Conservation (phyloP, 1,140 invertebrate genomes). For the Drosophila ironensis region DNA sequence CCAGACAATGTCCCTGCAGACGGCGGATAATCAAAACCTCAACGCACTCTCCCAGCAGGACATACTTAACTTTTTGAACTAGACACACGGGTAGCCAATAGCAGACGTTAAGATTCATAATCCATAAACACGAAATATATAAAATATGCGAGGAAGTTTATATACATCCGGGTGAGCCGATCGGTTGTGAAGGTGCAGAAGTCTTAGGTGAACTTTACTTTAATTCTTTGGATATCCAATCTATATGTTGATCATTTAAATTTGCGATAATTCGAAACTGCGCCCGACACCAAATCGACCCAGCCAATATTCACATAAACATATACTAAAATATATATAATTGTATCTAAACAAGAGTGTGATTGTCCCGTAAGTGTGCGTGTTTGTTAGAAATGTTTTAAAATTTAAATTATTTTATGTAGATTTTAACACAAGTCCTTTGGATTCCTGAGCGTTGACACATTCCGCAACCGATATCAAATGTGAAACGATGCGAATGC, state of each 20-base stretch:
- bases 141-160: not conserved
- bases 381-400: constrained; percentile 42
- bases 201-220: no score
- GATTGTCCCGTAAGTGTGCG: constrained; percentile 30
- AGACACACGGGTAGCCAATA: constrained; percentile 42
- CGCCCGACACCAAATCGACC: constrained; percentile 2
- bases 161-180: not conserved
- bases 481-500: constrained; percentile 33
- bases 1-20: constrained; percentile 36
- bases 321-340: constrained; percentile 35
- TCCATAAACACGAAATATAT: constrained; percentile 36
- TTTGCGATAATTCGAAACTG: no score
- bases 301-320: not conserved
- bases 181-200: not conserved
- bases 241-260: no score
- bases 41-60: constrained; percentile 77
- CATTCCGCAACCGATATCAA: constrained; percentile 42
- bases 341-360: constrained; percentile 30
- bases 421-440: constrained; percentile 37
- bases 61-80: constrained; percentile 79
- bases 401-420: constrained; percentile 50
- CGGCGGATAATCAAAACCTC: constrained; percentile 68
- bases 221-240: no score
- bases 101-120: constrained; percentile 41
- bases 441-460: constrained; percentile 18